A percentile compares a stretch with the other conserved stretches of the same genome.
phyloP scores from a whole-genome alignment of 2,797 vertebrate genomes.

The Crocodylus rhombifer region DNA sequence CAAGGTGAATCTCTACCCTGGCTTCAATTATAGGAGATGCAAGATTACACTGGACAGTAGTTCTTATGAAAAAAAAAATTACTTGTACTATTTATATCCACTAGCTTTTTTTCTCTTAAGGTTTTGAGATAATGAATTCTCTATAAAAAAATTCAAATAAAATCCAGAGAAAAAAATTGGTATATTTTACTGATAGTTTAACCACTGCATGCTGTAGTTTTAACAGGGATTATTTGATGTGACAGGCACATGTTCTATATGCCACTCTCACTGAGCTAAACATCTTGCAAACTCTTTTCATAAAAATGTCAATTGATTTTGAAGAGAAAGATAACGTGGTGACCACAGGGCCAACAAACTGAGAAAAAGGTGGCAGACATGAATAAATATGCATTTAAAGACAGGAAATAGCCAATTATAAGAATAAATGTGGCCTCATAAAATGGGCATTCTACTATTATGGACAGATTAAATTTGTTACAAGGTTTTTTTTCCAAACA shows the following conservation, averaged over 20 bases:
- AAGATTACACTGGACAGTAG: not conserved
- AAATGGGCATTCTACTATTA: not conserved
- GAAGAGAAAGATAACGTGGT: slow-evolving; percentile 64
- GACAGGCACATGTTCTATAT: not conserved
- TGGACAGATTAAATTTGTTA: slow-evolving; percentile 37
- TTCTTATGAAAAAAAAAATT: not conserved
- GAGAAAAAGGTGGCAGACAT: slow-evolving; percentile 51
- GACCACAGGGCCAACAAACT: slow-evolving; percentile 50
- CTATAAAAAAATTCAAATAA: not conserved
- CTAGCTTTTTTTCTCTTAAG: rapidly evolving
- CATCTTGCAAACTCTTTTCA: slow-evolving; percentile 62
- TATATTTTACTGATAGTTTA: not conserved
- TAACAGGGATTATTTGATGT: not conserved
- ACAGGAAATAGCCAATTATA: slow-evolving; percentile 71
- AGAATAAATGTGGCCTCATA: slow-evolving; percentile 43
- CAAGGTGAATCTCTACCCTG: too few species aligned
- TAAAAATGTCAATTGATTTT: slow-evolving; percentile 70
- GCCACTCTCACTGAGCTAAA: slow-evolving; percentile 37
- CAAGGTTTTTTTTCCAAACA: not conserved
- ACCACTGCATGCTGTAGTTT: not conserved
- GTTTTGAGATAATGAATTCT: not conserved
- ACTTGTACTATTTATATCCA: not conserved
- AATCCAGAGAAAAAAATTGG: not conserved
- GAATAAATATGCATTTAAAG: slow-evolving; percentile 77
- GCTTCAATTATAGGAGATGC: not conserved